phyloP scores from a whole-genome alignment of 1,140 invertebrate genomes.

The Calycopis cecrops region DNA sequence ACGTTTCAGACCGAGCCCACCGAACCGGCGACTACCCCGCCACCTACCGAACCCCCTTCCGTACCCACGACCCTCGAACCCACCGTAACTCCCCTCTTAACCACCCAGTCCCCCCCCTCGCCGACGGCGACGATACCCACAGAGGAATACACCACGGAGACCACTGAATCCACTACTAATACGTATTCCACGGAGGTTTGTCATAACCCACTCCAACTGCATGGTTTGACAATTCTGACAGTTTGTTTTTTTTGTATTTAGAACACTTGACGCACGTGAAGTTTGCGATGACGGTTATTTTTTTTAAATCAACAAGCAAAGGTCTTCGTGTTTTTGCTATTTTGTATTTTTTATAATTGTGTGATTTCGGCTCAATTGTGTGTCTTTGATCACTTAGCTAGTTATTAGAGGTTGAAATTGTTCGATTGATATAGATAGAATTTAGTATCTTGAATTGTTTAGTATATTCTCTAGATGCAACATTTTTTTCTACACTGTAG shows the following conservation, averaged over 20 bases:
- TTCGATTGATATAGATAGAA: slow-evolving; percentile 2
- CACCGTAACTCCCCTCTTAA: slow-evolving; percentile 15
- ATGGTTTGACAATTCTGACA: slow-evolving; percentile 35
- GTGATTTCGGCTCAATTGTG: not conserved
- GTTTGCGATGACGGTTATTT: not conserved
- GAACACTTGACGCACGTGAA: slow-evolving; percentile 2
- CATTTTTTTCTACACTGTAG: slow-evolving; percentile 12
- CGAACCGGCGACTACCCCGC: slow-evolving; percentile 32
- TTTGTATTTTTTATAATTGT: not conserved
- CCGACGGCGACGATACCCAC: slow-evolving; percentile 32
- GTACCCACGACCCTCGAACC: slow-evolving; percentile 12
- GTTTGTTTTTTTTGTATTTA: slow-evolving; percentile 11
- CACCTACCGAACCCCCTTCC: slow-evolving; percentile 7
- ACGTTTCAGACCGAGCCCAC: slow-evolving; percentile 57
- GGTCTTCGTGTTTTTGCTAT: not conserved
- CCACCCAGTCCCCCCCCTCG: slow-evolving; percentile 20
- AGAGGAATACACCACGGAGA: slow-evolving; percentile 47
- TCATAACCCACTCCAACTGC: slow-evolving; percentile 50
- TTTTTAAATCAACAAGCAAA: not conserved
- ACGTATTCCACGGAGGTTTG: slow-evolving; percentile 71
- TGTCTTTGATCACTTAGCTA: no score
- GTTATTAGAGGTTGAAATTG: not conserved
- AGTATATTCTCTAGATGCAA: slow-evolving; percentile 3
- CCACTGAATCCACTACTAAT: slow-evolving; percentile 62
- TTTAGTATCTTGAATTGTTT: slow-evolving; percentile 7